Evolutionary conservation across 2,888 invertebrate genomes (phyloP), one percentile per base, ranked within the genome.

Genomic region (Platycheirus albimanus): DNA sequence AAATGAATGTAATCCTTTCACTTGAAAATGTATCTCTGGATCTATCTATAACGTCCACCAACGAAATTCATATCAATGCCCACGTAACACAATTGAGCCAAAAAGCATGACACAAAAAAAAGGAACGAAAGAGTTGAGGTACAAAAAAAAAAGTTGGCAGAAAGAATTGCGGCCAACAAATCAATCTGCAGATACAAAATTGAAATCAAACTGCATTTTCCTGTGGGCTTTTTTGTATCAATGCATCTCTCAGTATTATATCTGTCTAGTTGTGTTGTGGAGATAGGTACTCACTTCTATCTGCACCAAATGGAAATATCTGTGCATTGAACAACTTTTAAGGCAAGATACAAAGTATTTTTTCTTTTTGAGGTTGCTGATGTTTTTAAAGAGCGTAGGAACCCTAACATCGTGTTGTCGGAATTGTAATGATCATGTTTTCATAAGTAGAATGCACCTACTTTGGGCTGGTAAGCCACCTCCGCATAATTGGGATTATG

Each of bases 111-210:
- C 43, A 58, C 19, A 33, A 38, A 54, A 24, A 36, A 64, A 64
- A 49, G 19, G 33, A 36, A 56, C 45, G n/a, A 24, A 38, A 64
- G 41, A 58, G 24, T 58, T 58, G 41, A 56, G 19, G 28, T 20
- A 33, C 20, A 17, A 49, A 33, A 49, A 38, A 33, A 33, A 33
- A 63, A 24, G 54, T 49, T 69, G 61, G 67, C 70, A 56, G 33
- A 64, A 41, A 70, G 56, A 66, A 70, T 76, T 66, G 72, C 63
- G 67, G 45, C 77, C 77, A 83, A 72, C 83, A 78, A 83, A 78
- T 83, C 83, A 83, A 83, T 83, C 83, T 83, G 64, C 72, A 74
- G 77, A 83, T 83, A 83, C 69, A 69, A 83, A 78, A 83, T 74
- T 78, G 72, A 78, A 78, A 83, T 78, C 63, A 38, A 61, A 77